Evolutionary conservation across 1,140 invertebrate genomes (phyloP).

Genomic region (Apolygus lucorum): DNA sequence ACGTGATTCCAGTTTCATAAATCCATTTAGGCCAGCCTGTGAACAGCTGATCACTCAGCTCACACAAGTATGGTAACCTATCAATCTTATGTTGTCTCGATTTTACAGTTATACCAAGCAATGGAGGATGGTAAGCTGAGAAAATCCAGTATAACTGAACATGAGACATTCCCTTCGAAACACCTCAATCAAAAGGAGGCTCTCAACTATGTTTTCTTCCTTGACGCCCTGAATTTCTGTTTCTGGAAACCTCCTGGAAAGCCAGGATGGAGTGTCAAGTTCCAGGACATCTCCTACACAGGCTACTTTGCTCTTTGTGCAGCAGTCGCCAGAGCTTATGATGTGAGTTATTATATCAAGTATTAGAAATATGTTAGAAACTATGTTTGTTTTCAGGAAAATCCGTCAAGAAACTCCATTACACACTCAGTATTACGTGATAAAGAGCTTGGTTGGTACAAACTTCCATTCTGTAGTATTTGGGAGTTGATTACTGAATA

Average conservation of each 20-base stretch:
- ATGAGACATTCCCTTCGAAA: slow-evolving; percentile 59
- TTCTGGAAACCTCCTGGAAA: slow-evolving; percentile 69
- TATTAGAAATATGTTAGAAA: not conserved
- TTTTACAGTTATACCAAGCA: slow-evolving; percentile 52
- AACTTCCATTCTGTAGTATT: too few relatives aligned
- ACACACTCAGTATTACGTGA: too few relatives aligned
- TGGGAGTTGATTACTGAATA: too few relatives aligned
- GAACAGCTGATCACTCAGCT: too few relatives aligned
- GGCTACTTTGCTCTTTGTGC: slow-evolving; percentile 92
- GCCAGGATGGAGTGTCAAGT: slow-evolving; percentile 58
- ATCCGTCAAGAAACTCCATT: not conserved
- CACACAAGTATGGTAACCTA: too few relatives aligned
- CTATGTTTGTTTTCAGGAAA: not conserved
- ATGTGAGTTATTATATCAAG: slow-evolving; percentile 49
- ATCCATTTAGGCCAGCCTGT: too few relatives aligned
- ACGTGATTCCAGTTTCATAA: too few relatives aligned
- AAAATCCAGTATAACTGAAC: slow-evolving; percentile 55
- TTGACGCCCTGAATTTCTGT: slow-evolving; percentile 89
- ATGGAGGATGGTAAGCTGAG: slow-evolving; percentile 50
- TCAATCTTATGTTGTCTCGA: too few relatives aligned
- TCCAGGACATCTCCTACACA: slow-evolving; percentile 54
- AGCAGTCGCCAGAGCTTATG: slow-evolving; percentile 74
- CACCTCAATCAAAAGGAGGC: slow-evolving; percentile 51
- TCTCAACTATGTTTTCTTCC: slow-evolving; percentile 83
- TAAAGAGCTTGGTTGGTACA: too few relatives aligned